Evolutionary conservation across 2,888 invertebrate genomes (phyloP).

Genomic region (Ophion ventricosus): DNA sequence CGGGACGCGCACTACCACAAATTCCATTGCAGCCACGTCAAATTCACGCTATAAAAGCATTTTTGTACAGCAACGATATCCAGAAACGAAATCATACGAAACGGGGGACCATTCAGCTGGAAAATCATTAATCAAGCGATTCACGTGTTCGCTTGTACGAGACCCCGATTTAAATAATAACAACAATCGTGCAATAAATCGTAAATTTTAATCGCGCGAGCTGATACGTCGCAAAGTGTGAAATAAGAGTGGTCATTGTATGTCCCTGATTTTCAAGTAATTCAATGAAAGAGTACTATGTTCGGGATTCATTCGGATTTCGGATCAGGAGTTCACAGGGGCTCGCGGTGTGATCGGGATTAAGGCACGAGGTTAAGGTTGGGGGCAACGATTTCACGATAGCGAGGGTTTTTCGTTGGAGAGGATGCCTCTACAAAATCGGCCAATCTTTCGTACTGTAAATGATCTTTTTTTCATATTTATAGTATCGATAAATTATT

Average conservation of each 20-base stretch:
- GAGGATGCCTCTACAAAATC: conserved; percentile 4
- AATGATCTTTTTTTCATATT: conserved; percentile 29
- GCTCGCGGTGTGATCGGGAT: conserved; percentile 27
- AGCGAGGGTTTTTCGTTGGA: conserved; percentile 8
- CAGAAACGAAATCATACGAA: too few species aligned
- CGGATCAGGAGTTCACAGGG: conserved; percentile 5
- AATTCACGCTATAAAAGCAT: too few species aligned
- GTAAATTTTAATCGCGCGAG: background rate
- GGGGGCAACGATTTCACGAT: conserved; percentile 16
- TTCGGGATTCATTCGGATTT: conserved; percentile 42
- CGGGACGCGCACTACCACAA: too few species aligned
- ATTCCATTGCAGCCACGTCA: too few species aligned
- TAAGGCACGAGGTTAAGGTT: conserved; percentile 36
- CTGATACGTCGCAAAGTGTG: background rate
- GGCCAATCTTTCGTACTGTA: conserved; percentile 20
- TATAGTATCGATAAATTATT: too few species aligned
- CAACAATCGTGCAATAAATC: background rate
- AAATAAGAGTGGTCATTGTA: conserved; percentile 3
- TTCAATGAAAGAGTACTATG: conserved; percentile 25
- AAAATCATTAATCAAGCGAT: too few species aligned
- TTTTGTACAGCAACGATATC: too few species aligned
- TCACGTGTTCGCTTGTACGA: too few species aligned
- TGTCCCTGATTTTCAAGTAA: conserved; percentile 35
- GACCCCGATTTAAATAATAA: too few species aligned
- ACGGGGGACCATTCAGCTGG: too few species aligned